Evolutionary conservation across 1,140 invertebrate genomes (phyloP), one percentile per base, ranked within the genome.

Genomic region (Hyphantria cunea): DNA sequence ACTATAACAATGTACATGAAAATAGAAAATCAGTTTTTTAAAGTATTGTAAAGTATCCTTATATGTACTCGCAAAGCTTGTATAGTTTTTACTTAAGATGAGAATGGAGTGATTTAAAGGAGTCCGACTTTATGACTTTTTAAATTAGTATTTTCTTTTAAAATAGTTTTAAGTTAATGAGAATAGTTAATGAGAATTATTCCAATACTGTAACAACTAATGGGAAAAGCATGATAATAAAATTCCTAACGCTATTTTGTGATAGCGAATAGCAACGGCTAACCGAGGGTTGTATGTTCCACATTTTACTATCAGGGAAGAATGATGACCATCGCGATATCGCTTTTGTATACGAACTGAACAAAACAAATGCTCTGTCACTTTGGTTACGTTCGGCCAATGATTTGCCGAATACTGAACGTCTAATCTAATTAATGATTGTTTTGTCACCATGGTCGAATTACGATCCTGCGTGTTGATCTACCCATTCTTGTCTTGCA

Each of bases 341-440:
- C 31, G 42, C 32, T 14, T 56, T 56, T 56, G 53, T 56, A 34
- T 45, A 5, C 31, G 2, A 56, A 58, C 33, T 45, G 47, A 60
- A 64, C 45, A 71, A 72, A 76, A 71, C 73, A 72, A 76, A 64
- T 58, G 61, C 65, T 14, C 61, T 68, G 67, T 73, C 68, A 73
- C 63, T 64, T 44, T 49, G 55, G 17, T 59, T 56, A 42, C 48
- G 60, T 25, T 64, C 62, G 44, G 58, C 68, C 69, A 80, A 75
- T 80, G 77, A 80, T 80, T 77, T 74, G 73, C 69, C 63, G 68
- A 76, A 70, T 75, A 74, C 71, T 51, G 66, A 74, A 68, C 60
- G 67, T 72, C 65, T 70, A 63, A 73, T 76, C 70, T 76, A 76
- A 78, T 78, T 78, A 78, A 78, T 78, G 70, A 76, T 73, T 80